Base-by-base conservation (phyloP, 2,888 invertebrate species). In the Nomada lathburiana region DNA sequence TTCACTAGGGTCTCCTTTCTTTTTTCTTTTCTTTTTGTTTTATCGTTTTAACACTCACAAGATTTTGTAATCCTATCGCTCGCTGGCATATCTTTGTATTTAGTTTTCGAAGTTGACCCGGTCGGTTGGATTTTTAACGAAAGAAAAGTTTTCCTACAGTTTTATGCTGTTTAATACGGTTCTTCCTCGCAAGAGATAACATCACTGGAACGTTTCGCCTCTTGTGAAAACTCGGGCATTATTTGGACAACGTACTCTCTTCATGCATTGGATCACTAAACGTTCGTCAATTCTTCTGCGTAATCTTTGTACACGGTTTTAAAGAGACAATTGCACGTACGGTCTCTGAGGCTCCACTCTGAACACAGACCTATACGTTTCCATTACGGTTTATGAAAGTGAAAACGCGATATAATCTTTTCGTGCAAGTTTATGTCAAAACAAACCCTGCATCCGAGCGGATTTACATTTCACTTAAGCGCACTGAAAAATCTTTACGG, bases 351-450 rank as follows among this genome's bases (percentile, higher is more conserved):
- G 53, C 50, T 62, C 18, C 62, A 50, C 62, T 62, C 65, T 55
- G 26, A 68, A 47, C 80, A 72, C 79, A 79, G 50, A 63, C 67
- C 80, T 79, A 71, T 79, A 78, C 71, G 50, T 71, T 47, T 53
- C 42, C 11, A 42, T 60, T 70, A 42, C 62, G n/a, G 23, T 80
- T 71, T 52, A 13, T 52, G 13, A 57, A 55, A 55, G 3, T 55
- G 20, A 7, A 62, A 72, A 67, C 80, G 62, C 80, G 80, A 13
- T 36, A 52, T 23, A 53, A 18, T 5, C n/a, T 53, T 65, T 9
- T 68, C 44, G 47, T 65, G 70, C 29, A 47, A 52, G 36, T 64
- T 73, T 47, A 57, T 60, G 50, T 55, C 64, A 18, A 55, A 70
- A 62, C 29, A 71, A 65, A 76, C 59, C 42, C 69, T 65, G 42